Evolutionary conservation across 2,888 invertebrate species (phyloP), one percentile per base, ranked within the genome.

Genomic region (Drosophila maculinotata): DNA sequence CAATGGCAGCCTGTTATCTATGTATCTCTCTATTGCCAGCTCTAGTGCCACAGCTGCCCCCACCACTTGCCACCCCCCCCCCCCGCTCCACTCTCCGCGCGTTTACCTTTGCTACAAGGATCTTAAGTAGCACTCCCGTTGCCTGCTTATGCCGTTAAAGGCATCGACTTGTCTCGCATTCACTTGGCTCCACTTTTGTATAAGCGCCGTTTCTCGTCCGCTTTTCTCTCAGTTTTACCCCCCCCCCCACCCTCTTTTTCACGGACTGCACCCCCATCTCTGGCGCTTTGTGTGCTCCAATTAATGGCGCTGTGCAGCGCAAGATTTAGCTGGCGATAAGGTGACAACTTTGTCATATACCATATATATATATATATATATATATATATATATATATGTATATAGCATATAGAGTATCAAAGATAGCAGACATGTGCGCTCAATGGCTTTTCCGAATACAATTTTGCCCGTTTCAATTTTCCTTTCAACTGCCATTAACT

Each of bases 71-170:
- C 39, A 23, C 3, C 7, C 33, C 15, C 25, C 15, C 38, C n/a
- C 33, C 41, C 12, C 26, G 30, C n/a, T n/a, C n/a, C n/a, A n/a
- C n/a, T n/a, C n/a, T n/a, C n/a, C n/a, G n/a, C n/a, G n/a, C n/a
- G n/a, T n/a, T 36, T 47, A 74, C 75, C 75, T 64, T 49, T 45
- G 33, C 35, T 44, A 33, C 28, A 39, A 44, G 74, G 58, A 57
- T 77, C 85, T 81, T 82, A 82, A 81, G 87, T 85, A 76, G 79
- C 84, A 83, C 84, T 83, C 75, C 75, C 53, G 31, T 30, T 45
- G 59, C 54, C 82, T 60, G 80, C 76, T 76, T 79, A 84, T 84
- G 87, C 72, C 63, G 66, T 78, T 81, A 69, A 52, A 69, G 66
- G 51, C 76, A 72, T 59, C 26, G 26, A 31, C 39, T 14, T 8